Evolutionary conservation across 2,888 invertebrate genomes (phyloP), one percentile per base, ranked within the genome.

Genomic region (Lepidochitona cinerea): DNA sequence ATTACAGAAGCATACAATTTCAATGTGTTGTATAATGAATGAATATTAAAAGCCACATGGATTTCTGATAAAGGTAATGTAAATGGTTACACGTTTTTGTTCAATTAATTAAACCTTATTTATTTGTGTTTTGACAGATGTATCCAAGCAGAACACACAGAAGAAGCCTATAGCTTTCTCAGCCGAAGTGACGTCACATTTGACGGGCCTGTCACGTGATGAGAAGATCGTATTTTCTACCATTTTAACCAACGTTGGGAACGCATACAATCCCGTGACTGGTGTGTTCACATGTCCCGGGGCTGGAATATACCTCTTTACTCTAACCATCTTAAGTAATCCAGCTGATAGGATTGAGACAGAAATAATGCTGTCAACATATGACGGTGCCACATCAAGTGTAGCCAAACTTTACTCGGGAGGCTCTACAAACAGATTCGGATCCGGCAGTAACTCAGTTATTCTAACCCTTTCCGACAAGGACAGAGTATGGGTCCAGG

Each of bases 211-310:
- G n/a, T 67, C 70, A 18, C 0, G 26, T 1, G 52, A 70, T 36
- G 77, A 78, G 41, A 59, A 71, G 32, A 72, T 81, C 7, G 72
- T 79, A 32, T 81, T 79, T 66, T 75, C 79, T 52, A 72, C 76
- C 12, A 72, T 78, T 1, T 18, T 71, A 3, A 66, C 73, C 33
- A 80, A 77, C 54, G 71, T 72, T 29, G 80, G 78, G 12, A 70
- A 74, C 4, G 77, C 76, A 6, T 80, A 80, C 69, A 70, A 78
- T 64, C 64, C 75, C 1, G 66, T 67, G 53, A 68, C 75, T 37
- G 81, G 81, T 9, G 67, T 73, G 12, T 80, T 81, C 66, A 69
- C 72, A 12, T 73, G 74, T 29, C 79, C 81, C 3, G 59, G 73
- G 1, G 53, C 65, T 12, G 81, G 81, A 0, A 70, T 77, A 2